A percentile compares a stretch with the other conserved stretches of the same genome.
Conservation (phyloP, 2,113 vertebrate genomes). For the Okapia johnstoni region DNA sequence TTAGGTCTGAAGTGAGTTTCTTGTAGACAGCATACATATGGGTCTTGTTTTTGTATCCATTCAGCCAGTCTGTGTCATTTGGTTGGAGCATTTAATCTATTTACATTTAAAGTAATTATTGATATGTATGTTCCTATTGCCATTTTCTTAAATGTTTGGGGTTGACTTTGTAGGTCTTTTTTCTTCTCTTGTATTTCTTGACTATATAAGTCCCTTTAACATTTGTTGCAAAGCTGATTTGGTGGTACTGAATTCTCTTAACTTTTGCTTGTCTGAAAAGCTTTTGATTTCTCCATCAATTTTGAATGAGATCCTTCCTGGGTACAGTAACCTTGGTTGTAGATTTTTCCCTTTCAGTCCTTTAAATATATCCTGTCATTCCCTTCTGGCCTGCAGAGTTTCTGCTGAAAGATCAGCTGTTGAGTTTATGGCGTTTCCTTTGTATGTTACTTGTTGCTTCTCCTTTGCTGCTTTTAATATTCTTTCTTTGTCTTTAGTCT, state of each 20-base stretch:
- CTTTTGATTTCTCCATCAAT: neutral
- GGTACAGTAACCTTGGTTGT: neutral
- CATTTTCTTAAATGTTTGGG: neutral
- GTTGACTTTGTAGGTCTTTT: neutral
- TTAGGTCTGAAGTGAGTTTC: neutral
- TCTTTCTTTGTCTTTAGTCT: neutral
- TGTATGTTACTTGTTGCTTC: neutral
- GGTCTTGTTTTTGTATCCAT: neutral
- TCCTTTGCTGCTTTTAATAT: neutral
- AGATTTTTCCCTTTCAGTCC: neutral
- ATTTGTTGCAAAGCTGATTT: neutral
- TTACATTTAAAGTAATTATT: neutral
- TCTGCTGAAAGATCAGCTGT: neutral
- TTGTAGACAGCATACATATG: neutral
- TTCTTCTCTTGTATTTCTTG: neutral
- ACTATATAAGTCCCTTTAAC: neutral
- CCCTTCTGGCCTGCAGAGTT: neutral
- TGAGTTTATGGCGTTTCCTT: neutral
- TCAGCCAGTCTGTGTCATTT: neutral
- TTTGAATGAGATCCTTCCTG: neutral
- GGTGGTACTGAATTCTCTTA: neutral
- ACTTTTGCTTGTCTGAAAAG: neutral
- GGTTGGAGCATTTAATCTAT: neutral
- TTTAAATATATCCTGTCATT: neutral
- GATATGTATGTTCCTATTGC: neutral